These are phyloP conservation scores for Zaprionus lineosus DNA, from an alignment of 2,888 invertebrate genomes.

Conservation along the genomic window DNA sequence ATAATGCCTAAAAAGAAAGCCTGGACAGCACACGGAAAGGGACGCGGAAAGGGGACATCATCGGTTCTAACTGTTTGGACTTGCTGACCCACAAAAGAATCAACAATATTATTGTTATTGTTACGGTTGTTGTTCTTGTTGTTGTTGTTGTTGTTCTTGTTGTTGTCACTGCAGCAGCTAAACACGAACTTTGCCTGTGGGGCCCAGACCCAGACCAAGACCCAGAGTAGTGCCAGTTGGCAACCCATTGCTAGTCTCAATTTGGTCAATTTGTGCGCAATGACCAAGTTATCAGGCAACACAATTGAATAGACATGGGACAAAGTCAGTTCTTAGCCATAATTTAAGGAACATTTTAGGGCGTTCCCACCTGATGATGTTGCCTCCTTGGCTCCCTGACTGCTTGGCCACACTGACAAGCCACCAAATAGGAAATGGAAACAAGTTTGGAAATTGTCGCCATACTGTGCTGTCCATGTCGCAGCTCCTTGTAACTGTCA, in stretches of 20 bases:
- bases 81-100: slow-evolving; percentile 58
- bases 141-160: too few species aligned
- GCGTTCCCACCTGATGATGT: slow-evolving; percentile 65
- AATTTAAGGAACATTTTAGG: slow-evolving; percentile 53
- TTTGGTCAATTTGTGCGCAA: slow-evolving; percentile 56
- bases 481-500: slow-evolving; percentile 73
- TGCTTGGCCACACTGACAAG: neutral
- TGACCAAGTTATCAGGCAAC: slow-evolving; percentile 49
- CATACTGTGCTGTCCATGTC: slow-evolving; percentile 40
- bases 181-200: slow-evolving; percentile 67
- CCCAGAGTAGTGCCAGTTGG: slow-evolving; percentile 1
- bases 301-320: slow-evolving; percentile 61
- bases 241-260: slow-evolving; percentile 31
- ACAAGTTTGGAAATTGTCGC: slow-evolving; percentile 55
- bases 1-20: slow-evolving; percentile 53
- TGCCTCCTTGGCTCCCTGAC: slow-evolving; percentile 3
- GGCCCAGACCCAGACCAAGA: neutral
- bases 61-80: slow-evolving; percentile 22
- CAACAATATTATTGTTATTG: slow-evolving; percentile 29
- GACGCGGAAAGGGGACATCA: neutral
- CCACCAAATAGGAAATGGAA: neutral
- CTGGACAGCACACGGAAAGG: neutral
- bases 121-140: slow-evolving; percentile 28
- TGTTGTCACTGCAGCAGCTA: slow-evolving; percentile 55
- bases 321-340: slow-evolving; percentile 31